phyloP scores from a whole-genome alignment of 2,888 invertebrate species.

The Lapara coniferarum region DNA sequence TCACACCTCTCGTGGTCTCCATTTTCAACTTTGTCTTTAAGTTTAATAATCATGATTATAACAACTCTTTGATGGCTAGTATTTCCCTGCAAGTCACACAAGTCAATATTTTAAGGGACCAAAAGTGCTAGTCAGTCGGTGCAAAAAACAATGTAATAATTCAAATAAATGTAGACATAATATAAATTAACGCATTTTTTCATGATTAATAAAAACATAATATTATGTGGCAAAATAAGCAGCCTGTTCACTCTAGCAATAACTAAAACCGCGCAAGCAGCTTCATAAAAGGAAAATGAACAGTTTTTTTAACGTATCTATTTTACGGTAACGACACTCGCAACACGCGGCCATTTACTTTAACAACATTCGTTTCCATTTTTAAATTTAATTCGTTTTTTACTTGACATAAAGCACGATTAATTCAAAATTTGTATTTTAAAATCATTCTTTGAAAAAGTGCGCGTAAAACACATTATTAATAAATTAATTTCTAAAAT shows the following conservation, averaged over 20 bases:
- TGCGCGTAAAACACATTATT: not conserved
- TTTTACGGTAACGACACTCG: slow-evolving; percentile 13
- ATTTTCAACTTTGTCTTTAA: no score
- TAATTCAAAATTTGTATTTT: not conserved
- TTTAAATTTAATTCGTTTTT: slow-evolving; percentile 2
- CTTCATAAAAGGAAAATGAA: not conserved
- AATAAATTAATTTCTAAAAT: slow-evolving; percentile 1
- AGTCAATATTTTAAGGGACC: no score
- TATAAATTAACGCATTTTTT: no score
- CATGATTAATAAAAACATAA: no score
- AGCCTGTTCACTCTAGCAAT: not conserved
- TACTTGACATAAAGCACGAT: not conserved
- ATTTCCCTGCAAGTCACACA: no score
- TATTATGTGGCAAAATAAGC: no score
- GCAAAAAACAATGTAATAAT: no score
- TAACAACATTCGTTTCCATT: slow-evolving; percentile 8
- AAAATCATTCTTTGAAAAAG: not conserved
- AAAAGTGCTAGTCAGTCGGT: no score
- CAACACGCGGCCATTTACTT: slow-evolving; percentile 6
- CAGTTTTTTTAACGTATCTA: slow-evolving; percentile 5
- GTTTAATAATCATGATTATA: no score
- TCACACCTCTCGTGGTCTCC: not conserved
- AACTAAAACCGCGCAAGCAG: not conserved
- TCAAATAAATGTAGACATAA: no score
- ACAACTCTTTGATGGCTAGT: no score